Base-by-base conservation (phyloP, 2,113 vertebrate genomes). In the Gadus macrocephalus region DNA sequence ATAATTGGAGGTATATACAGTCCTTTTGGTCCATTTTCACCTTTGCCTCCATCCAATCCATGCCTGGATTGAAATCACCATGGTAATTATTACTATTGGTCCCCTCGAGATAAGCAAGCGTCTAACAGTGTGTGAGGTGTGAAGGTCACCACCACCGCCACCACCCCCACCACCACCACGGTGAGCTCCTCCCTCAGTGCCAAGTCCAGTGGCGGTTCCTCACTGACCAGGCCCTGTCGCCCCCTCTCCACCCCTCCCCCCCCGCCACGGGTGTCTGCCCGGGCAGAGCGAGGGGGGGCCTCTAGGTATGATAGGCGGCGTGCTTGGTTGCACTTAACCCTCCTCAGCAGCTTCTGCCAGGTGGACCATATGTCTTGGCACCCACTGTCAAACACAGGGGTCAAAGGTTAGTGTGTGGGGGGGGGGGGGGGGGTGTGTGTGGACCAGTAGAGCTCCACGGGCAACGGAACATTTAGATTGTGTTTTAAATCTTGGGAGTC, bases 91-190 rank as follows among this genome's bases (percentile, higher is more conserved):
- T 49, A 9, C 42, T 49, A 49, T 49, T 14, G 9, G 53, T 56
- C 64, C 70, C 69, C 16, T 53, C 77, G 63, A 68, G 67, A 69
- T 72, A 25, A 49, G 64, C 58, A 38, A 14, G 79, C 31, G 66
- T 80, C 71, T 64, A 38, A 0, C 66, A 42, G 68, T 72, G 68
- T 72, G 75, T 35, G 73, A 81, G 80, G 85, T 87, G 83, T 85
- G 86, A 90, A 90, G 87, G 86, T 90, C 82, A 84, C 15, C 56
- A 14, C 73, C 78, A 81, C 82, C 60, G 12, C 42, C 42, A 49
- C 42, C 42, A 49, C 42, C 20, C 20, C 20, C 20, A 20, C 82
- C 60, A 49, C 42, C 42, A 49, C 42, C 42, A 49, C 42, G 42
- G 9, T 49, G 8, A 67, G 22, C 55, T 64, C 58, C 64, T 16